Conservation (phyloP, 2,113 vertebrate genomes). For the Vicugna pacos region DNA sequence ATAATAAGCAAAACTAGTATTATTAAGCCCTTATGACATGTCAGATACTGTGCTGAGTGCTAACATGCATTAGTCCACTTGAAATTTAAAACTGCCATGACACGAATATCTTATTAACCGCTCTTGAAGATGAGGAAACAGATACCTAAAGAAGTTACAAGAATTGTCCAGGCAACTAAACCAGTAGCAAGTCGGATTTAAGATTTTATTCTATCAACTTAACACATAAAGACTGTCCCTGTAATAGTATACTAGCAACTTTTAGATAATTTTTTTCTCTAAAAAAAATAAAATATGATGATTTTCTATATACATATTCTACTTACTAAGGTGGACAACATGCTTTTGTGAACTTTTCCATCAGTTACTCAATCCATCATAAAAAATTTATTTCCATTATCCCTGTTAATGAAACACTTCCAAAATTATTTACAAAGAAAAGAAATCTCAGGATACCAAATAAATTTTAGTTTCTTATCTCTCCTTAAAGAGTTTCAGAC, state of each 20-base stretch:
- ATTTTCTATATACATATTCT: not conserved
- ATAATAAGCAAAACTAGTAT: not conserved
- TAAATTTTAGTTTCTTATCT: not conserved
- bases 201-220: not conserved
- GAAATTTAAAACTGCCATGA: not conserved
- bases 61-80: not conserved
- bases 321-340: not conserved
- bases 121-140: not conserved
- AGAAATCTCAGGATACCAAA: not conserved
- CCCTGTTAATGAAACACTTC: slow-evolving; percentile 33
- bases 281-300: not conserved
- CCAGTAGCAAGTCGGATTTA: not conserved
- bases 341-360: not conserved
- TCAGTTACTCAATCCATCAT: slow-evolving; percentile 38
- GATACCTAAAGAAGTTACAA: not conserved
- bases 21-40: not conserved
- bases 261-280: slow-evolving; percentile 1
- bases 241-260: not conserved
- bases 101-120: not conserved
- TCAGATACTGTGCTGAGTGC: not conserved
- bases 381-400: slow-evolving; percentile 53
- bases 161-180: not conserved
- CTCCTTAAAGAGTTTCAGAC: not conserved
- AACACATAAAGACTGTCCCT: not conserved
- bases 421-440: slow-evolving; percentile 53